Percentiles rank a stretch among this genome's conserved stretches.
Evolutionary conservation across 2,797 vertebrate genomes (phyloP).

Genomic region (Astyanax mexicanus): DNA sequence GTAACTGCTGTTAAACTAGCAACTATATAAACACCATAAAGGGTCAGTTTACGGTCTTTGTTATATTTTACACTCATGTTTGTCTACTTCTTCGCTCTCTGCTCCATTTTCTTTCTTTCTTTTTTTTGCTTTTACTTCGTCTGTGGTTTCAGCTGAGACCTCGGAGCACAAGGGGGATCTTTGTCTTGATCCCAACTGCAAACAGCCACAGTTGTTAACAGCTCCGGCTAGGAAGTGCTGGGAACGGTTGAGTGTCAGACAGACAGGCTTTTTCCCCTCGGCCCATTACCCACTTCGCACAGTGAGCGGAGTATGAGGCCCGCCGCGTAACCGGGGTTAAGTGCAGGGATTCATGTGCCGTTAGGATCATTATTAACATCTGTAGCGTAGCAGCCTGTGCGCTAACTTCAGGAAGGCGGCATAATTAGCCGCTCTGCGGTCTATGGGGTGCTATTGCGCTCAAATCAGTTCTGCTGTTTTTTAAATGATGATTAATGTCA

Average conservation of each 20-base stretch:
- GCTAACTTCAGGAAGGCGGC: not conserved
- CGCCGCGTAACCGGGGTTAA: conserved; percentile 7
- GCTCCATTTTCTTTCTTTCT: conserved; percentile 32
- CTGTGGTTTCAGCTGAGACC: conserved; percentile 64
- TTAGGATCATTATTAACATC: conserved; percentile 15
- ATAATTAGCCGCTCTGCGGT: not conserved
- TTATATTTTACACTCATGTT: too few relatives aligned
- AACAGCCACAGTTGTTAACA: conserved; percentile 61
- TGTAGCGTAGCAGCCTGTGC: not conserved
- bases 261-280: not conserved
- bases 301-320: not conserved
- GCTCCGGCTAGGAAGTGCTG: conserved; percentile 15
- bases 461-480: not conserved
- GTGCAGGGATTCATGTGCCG: not conserved
- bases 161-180: conserved; percentile 42
- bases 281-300: not conserved
- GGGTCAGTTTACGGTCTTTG: not conserved
- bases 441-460: not conserved
- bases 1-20: not conserved
- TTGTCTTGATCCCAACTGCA: conserved; percentile 47
- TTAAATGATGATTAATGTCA: conserved; percentile 5
- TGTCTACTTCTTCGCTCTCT: conserved; percentile 47
- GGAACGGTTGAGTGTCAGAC: conserved; percentile 17
- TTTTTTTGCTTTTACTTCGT: conserved; percentile 35
- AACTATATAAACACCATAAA: not conserved